A percentile compares a stretch with the other conserved stretches of the same genome.
Evolutionary conservation across 2,113 vertebrate species (phyloP).

Genomic region (Heliornis fulica): DNA sequence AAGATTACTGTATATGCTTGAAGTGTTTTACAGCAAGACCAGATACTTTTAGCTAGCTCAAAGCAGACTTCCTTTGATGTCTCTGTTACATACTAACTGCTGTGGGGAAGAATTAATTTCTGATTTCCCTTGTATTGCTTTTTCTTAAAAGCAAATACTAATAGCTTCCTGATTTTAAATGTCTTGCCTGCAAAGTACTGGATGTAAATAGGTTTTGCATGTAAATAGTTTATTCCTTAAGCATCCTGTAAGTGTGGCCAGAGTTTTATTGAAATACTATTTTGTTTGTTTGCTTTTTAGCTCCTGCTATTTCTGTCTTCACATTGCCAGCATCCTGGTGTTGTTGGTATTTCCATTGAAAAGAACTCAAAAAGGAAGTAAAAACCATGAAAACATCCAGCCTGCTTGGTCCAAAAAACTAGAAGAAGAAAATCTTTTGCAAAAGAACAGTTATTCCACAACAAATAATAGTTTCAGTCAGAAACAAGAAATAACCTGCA

Average conservation of each 20-base stretch:
- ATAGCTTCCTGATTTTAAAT: background rate
- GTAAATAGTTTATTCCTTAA: background rate
- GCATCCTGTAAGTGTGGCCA: background rate
- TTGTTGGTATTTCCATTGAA: conserved; percentile 82
- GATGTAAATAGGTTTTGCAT: background rate
- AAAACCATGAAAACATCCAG: conserved; percentile 60
- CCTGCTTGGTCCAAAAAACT: conserved; percentile 40
- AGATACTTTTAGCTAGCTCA: background rate
- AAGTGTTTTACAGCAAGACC: background rate
- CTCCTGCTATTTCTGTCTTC: conserved; percentile 92
- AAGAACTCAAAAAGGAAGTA: conserved; percentile 77
- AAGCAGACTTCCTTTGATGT: background rate
- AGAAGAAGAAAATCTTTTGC: conserved; percentile 59
- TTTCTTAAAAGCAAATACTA: background rate
- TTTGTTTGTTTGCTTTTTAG: conserved; percentile 69
- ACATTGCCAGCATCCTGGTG: conserved; percentile 84
- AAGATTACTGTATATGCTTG: background rate
- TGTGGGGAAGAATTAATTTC: background rate
- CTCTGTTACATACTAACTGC: background rate
- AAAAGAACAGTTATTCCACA: conserved; percentile 73
- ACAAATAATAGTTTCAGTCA: conserved; percentile 88
- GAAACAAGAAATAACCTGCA: conserved; percentile 83
- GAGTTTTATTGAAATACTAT: background rate
- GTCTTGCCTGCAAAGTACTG: background rate
- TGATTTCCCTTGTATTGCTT: background rate